Percentiles rank a stretch among this genome's conserved stretches.
phyloP scores from a whole-genome alignment of 2,888 invertebrate species.

The Pachymerium ferrugineum region DNA sequence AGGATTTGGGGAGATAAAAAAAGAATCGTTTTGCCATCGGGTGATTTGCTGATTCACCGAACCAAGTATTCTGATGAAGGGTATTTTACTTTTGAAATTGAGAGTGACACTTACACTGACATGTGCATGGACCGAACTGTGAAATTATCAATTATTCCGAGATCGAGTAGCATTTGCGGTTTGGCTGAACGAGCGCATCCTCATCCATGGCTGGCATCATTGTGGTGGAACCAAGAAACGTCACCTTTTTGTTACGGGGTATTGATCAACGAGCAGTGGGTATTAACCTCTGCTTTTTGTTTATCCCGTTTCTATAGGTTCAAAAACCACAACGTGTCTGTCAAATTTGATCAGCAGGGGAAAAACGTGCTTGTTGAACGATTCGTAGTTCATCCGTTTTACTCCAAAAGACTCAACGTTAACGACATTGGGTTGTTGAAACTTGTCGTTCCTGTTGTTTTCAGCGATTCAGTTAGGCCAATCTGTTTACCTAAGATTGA shows the following conservation, averaged over 20 bases:
- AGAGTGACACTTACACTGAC: background rate
- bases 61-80: background rate
- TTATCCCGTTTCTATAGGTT: background rate
- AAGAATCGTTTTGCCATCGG: background rate
- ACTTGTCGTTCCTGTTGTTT: background rate
- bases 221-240: constrained; percentile 29
- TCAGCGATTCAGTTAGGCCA: background rate
- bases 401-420: background rate
- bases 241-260: constrained; percentile 29
- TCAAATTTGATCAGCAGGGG: background rate
- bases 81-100: background rate
- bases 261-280: constrained; percentile 21
- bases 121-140: background rate
- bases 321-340: background rate
- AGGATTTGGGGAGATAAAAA: background rate
- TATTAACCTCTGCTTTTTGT: constrained; percentile 22
- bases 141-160: background rate
- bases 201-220: constrained; percentile 16
- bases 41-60: background rate
- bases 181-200: background rate
- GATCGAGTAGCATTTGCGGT: constrained; percentile 11
- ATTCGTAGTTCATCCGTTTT: background rate
- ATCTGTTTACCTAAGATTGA: background rate
- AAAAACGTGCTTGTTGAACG: background rate
- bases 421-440: constrained; percentile 20